Conservation (phyloP, 2,797 vertebrate species). For the Tadarida brasiliensis region DNA sequence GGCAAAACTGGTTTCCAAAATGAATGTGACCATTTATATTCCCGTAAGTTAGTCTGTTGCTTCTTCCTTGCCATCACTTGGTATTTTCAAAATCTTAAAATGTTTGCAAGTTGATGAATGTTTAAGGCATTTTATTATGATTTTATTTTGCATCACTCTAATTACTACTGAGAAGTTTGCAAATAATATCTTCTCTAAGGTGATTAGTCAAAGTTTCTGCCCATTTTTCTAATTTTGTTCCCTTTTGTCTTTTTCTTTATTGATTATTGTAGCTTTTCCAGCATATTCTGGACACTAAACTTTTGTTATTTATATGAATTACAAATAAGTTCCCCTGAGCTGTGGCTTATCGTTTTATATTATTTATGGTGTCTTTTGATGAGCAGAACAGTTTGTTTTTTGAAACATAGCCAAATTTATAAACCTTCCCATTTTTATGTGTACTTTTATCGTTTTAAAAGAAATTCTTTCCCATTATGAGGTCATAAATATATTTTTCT, state of each 20-base stretch:
- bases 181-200: background rate
- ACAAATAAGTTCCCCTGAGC: background rate
- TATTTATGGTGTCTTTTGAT: background rate
- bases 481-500: background rate
- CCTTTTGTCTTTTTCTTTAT: background rate
- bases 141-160: background rate
- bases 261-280: background rate
- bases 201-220: background rate
- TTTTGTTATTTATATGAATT: background rate
- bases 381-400: background rate
- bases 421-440: background rate
- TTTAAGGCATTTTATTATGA: background rate
- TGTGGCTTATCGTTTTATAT: background rate
- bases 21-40: background rate
- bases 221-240: background rate
- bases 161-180: background rate
- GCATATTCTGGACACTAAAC: background rate
- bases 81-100: conserved; percentile 2
- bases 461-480: background rate
- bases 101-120: background rate
- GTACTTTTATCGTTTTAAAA: background rate
- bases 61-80: background rate
- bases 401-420: background rate
- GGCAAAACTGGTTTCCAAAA: background rate
- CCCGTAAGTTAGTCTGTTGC: background rate